Base-by-base conservation (phyloP, 30 jellyfish, hydroid and myxozoan genomes). In the Haliclystus octoradiatus region DNA sequence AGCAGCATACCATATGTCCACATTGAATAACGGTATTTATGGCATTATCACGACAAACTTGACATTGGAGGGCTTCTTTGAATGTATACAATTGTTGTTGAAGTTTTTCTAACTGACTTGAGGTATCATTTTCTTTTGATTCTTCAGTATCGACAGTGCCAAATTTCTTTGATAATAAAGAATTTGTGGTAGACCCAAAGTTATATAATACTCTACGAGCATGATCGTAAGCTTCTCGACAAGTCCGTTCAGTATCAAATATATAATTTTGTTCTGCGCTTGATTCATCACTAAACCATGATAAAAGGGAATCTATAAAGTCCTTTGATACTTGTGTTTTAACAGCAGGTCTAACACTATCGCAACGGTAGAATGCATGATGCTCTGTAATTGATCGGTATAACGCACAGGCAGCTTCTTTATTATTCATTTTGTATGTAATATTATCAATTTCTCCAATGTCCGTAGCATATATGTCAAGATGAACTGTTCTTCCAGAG, bases 281-380 rank as follows among this genome's bases (percentile, higher is more conserved):
- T 46, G 67, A 46, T 24, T 88, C 97, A 57, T 81, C 93, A 32
- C 69, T 35, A 52, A 89, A 81, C 78, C 94, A 68, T 22, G 83
- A 73, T 26, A 81, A 69, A 33, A 89, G 33, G 15, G 91, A 78
- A 73, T 89, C 98, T 31, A 82, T 77, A 46, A 89, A 65, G 79
- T 89, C 98, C 64, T 82, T 80, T 3, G 98, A 88, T 15, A 89
- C 98, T 62, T 89, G 98, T 12, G 76, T 85, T 71, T 89, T 89
- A 15, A 89, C 94, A 23, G 98, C 98, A 40, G 87, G 85, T 33
- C 79, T 63, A 12, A 89, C 65, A 49, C 98, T 89, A 49, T 89
- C 98, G 62, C 98, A 89, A 26, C 98, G 84, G 34, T 75, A 89
- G 81, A 89, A 89, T 26, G 98, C 91, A 72, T 89, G 95, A 74